These are phyloP conservation scores for Gibbula magus DNA, from an alignment of 2,888 invertebrate genomes.

Conservation along the genomic window DNA sequence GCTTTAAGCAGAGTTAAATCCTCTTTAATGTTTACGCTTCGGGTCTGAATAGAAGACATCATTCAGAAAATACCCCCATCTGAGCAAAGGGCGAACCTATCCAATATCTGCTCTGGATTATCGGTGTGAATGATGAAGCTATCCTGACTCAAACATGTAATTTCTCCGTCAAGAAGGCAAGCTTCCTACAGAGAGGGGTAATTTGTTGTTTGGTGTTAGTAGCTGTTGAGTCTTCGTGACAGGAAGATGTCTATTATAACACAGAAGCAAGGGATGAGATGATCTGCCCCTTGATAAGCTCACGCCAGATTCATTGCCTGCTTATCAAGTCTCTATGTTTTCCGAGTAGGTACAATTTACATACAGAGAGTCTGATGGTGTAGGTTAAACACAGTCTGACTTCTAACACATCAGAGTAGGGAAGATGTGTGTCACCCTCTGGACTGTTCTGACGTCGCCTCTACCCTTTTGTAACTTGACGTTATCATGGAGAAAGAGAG, in stretches of 20 bases:
- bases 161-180: not conserved
- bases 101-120: not conserved
- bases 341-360: too few relatives aligned
- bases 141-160: not conserved
- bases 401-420: too few relatives aligned
- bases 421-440: too few relatives aligned
- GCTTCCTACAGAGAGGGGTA: not conserved
- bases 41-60: not conserved
- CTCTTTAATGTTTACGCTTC: not conserved
- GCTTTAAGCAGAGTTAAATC: not conserved
- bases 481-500: too few relatives aligned
- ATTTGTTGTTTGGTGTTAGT: not conserved
- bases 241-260: not conserved
- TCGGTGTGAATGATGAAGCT: not conserved
- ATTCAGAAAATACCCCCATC: not conserved
- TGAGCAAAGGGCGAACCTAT: not conserved
- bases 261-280: too few relatives aligned
- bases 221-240: not conserved
- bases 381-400: too few relatives aligned
- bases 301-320: too few relatives aligned
- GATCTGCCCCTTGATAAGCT: too few relatives aligned
- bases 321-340: too few relatives aligned
- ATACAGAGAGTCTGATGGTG: too few relatives aligned
- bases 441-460: too few relatives aligned
- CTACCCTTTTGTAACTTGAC: too few relatives aligned